Evolutionary conservation across 1,140 invertebrate genomes (phyloP).

Genomic region (Drosophila pectinifera): DNA sequence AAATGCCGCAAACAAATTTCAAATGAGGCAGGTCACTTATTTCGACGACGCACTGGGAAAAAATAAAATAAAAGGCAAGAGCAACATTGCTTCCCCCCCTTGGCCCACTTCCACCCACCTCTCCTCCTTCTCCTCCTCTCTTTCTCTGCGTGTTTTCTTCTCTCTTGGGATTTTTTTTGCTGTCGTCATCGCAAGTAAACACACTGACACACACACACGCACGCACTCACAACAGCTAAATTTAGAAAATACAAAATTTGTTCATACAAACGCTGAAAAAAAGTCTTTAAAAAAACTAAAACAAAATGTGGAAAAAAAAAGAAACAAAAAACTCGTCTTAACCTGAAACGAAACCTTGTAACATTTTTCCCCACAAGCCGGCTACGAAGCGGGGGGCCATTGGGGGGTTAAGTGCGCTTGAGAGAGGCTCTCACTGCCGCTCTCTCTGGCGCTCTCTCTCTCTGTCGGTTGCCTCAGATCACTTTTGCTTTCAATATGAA

Average conservation of each 20-base stretch:
- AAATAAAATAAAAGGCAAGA: constrained; percentile 25
- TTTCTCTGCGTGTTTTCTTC: constrained; percentile 14
- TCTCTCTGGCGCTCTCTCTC: constrained; percentile 31
- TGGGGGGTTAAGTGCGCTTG: constrained; percentile 19
- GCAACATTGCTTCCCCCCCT: constrained; percentile 16
- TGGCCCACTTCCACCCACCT: constrained; percentile 15
- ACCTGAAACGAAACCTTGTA: constrained; percentile 84
- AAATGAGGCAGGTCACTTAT: constrained; percentile 82
- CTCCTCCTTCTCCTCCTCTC: neutral
- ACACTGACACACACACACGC: constrained; percentile 20
- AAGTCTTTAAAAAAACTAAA: constrained; percentile 28
- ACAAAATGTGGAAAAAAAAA: constrained; percentile 35
- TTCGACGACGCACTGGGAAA: constrained; percentile 45
- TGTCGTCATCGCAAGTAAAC: constrained; percentile 58
- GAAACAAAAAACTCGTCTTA: constrained; percentile 77
- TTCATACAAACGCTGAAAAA: constrained; percentile 57
- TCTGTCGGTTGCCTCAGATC: constrained; percentile 56
- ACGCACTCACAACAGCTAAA: constrained; percentile 54
- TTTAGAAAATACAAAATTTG: constrained; percentile 75
- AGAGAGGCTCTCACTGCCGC: constrained; percentile 48
- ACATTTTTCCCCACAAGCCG: constrained; percentile 82
- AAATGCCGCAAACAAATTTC: constrained; percentile 72
- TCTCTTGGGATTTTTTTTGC: constrained; percentile 18
- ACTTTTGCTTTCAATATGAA: constrained; percentile 85
- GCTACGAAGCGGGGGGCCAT: constrained; percentile 33